Conservation (phyloP, 2,113 vertebrate genomes). For the Hiodon alosoides region DNA sequence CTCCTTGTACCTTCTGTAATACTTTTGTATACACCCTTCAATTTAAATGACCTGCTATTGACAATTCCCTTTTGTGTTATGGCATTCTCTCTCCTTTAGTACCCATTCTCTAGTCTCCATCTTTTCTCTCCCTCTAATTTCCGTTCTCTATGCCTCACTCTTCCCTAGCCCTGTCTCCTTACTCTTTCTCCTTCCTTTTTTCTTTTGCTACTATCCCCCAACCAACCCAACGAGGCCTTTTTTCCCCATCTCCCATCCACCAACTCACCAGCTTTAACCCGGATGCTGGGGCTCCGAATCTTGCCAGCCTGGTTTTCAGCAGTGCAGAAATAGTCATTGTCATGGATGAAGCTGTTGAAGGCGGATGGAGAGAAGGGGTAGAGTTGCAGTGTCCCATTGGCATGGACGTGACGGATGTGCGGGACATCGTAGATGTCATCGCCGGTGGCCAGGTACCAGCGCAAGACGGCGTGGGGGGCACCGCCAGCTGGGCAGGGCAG, state of each 20-base stretch:
- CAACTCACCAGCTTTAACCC: slow-evolving; percentile 89
- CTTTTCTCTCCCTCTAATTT: neutral
- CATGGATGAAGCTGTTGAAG: slow-evolving; percentile 99
- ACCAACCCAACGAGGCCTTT: too few relatives aligned
- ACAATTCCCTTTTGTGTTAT: neutral
- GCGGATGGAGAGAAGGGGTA: slow-evolving; percentile 97
- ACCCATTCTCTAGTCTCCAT: neutral
- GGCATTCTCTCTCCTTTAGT: neutral
- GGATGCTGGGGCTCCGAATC: slow-evolving; percentile 96
- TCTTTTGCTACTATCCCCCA: neutral
- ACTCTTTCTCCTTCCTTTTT: neutral
- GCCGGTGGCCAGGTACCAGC: slow-evolving; percentile 98
- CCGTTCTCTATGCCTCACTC: slow-evolving; percentile 36
- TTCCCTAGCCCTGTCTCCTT: neutral
- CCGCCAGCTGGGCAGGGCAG: slow-evolving; percentile 96
- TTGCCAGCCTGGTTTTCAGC: slow-evolving; percentile 96
- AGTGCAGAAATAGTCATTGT: slow-evolving; percentile 99
- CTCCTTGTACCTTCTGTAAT: too few relatives aligned
- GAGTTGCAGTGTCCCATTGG: slow-evolving; percentile 95
- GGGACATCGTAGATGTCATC: slow-evolving; percentile 99
- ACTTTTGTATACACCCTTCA: neutral
- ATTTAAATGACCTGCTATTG: too few relatives aligned
- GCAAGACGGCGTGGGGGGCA: slow-evolving; percentile 89
- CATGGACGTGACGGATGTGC: slow-evolving; percentile 95
- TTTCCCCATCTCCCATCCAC: neutral